These are phyloP conservation scores for Ptilorrhoa leucosticta DNA, from an alignment of 2,113 vertebrate genomes.

Conservation along the genomic window DNA sequence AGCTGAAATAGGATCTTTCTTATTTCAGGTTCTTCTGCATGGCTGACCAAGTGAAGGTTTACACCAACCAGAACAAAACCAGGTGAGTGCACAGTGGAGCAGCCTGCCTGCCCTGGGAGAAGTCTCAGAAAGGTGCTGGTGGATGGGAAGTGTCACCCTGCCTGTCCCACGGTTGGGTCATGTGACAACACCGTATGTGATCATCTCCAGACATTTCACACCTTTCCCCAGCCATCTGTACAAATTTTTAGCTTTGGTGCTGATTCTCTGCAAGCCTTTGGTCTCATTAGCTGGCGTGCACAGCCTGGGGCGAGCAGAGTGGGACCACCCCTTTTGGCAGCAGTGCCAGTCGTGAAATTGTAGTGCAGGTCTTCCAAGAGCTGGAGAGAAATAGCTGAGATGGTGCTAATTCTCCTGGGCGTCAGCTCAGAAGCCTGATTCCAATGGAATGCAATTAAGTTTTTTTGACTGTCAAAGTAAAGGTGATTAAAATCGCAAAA, in stretches of 20 bases:
- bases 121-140: not conserved
- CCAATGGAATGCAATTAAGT: not conserved
- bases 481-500: not conserved
- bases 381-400: not conserved
- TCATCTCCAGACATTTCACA: not conserved
- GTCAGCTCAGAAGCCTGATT: not conserved
- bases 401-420: not conserved
- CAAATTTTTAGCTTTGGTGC: not conserved
- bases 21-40: slow-evolving; percentile 83
- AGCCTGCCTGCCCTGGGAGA: not conserved
- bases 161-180: fast-evolving
- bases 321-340: not conserved
- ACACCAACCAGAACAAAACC: slow-evolving; percentile 88
- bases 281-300: fast-evolving
- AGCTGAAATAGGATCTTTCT: not conserved
- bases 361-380: not conserved
- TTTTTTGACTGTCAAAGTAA: not conserved
- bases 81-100: slow-evolving; percentile 69
- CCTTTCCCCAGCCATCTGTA: not conserved
- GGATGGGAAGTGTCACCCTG: not conserved
- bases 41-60: slow-evolving; percentile 83
- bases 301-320: not conserved
- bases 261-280: not conserved
- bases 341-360: not conserved
- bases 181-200: not conserved